These are phyloP conservation scores for Tautogolabrus adspersus DNA, from an alignment of 2,113 vertebrate species.

Conservation along the genomic window DNA sequence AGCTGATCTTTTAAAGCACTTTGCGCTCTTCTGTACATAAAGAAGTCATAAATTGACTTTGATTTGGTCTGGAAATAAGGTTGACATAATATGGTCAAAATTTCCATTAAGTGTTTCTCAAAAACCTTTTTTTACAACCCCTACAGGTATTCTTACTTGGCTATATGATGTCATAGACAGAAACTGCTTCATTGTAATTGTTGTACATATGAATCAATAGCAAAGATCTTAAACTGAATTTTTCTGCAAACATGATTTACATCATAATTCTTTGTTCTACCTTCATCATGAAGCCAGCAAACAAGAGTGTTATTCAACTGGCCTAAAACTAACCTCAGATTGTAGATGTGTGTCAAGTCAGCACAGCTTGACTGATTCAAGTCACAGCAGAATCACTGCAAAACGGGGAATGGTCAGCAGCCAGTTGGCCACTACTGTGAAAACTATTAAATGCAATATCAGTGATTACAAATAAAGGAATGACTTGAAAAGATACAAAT, in stretches of 20 bases:
- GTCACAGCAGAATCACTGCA: not conserved
- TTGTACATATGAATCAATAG: not conserved
- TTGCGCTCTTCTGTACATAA: not conserved
- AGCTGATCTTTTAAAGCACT: no score
- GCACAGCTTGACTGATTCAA: constrained; percentile 10
- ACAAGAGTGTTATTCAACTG: not conserved
- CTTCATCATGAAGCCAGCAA: not conserved
- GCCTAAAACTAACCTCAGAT: not conserved
- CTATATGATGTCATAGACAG: not conserved
- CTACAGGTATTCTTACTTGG: not conserved
- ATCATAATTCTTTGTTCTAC: not conserved
- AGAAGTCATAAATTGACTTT: not conserved
- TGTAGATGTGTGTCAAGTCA: not conserved
- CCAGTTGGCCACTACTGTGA: not conserved
- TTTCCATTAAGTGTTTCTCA: no score
- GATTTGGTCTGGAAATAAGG: no score
- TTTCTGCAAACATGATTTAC: not conserved
- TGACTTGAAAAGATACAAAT: not conserved
- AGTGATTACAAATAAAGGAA: not conserved
- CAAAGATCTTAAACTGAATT: not conserved
- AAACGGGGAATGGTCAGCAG: not conserved
- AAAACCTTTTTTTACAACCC: no score
- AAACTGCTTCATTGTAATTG: not conserved
- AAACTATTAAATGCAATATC: not conserved
- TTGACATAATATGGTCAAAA: no score